A percentile compares a stretch with the other conserved stretches of the same genome.
Conservation (phyloP, 1,140 invertebrate species). For the Cyrtorhinus lividipennis region DNA sequence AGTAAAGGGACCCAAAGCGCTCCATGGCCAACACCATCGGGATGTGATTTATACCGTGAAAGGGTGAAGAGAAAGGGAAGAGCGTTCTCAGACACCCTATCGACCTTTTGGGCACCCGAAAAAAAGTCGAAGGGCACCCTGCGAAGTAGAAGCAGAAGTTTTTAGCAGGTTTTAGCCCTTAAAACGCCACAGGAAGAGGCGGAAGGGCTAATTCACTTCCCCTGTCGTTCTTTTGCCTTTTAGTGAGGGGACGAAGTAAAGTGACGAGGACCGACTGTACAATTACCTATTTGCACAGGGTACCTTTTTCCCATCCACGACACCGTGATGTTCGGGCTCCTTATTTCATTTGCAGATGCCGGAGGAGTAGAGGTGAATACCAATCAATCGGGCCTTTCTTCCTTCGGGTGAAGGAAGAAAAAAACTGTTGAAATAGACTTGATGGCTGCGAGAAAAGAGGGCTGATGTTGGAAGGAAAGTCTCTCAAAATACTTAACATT, state of each 20-base stretch:
- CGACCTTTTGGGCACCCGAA: no score
- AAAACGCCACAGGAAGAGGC: neutral
- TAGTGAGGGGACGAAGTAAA: no score
- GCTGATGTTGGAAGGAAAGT: no score
- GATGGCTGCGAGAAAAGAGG: no score
- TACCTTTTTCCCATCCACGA: neutral
- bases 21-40: no score
- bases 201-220: slow-evolving; percentile 3
- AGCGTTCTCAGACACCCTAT: neutral
- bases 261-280: neutral
- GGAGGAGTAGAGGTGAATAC: slow-evolving; percentile 2
- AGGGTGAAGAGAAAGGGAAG: no score
- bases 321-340: neutral
- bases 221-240: neutral
- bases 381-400: slow-evolving; percentile 9
- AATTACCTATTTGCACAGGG: slow-evolving; percentile 9
- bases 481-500: no score
- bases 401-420: no score
- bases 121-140: neutral
- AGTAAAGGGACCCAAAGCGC: neutral
- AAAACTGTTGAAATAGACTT: no score
- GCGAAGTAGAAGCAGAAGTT: slow-evolving; percentile 1
- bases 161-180: slow-evolving; percentile 12
- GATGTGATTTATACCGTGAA: neutral
- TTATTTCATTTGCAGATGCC: slow-evolving; percentile 11